A percentile compares a stretch with the other conserved stretches of the same genome.
These are phyloP conservation scores for Anas georgica DNA, from an alignment of 2,797 vertebrate species.

Conservation along the genomic window DNA sequence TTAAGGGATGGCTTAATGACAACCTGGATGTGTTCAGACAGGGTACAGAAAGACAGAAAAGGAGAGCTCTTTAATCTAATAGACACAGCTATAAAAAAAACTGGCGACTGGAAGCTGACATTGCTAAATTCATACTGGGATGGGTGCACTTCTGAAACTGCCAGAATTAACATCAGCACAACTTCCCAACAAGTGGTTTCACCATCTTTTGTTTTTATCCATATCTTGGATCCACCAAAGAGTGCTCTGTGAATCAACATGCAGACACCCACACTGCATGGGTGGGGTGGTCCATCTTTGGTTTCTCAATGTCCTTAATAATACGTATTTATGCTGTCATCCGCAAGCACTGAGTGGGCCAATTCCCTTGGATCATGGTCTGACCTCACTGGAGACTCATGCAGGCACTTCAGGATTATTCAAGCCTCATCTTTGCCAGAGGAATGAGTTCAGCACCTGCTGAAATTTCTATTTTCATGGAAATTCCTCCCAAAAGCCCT, in stretches of 20 bases:
- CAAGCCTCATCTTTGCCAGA: not conserved
- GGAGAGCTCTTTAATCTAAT: constrained; percentile 59
- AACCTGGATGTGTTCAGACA: constrained; percentile 53
- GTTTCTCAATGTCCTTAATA: not conserved
- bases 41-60: constrained; percentile 16
- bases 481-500: not conserved
- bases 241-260: accelerated
- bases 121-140: constrained; percentile 33
- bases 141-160: not conserved
- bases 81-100: constrained; percentile 64
- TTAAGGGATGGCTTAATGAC: constrained; percentile 64
- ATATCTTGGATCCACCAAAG: not conserved
- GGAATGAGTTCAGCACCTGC: not conserved
- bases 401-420: not conserved
- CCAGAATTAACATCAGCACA: not conserved
- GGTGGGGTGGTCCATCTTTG: not conserved
- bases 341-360: not conserved
- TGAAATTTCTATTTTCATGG: not conserved
- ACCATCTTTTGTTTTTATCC: not conserved
- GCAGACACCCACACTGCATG: not conserved
- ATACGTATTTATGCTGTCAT: not conserved
- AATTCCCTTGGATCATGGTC: not conserved
- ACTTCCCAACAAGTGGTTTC: not conserved
- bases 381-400: not conserved
- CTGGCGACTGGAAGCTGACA: constrained; percentile 46